Evolutionary conservation across 1,140 invertebrate species (phyloP).

Genomic region (Gyrodactylus bullatarudis): DNA sequence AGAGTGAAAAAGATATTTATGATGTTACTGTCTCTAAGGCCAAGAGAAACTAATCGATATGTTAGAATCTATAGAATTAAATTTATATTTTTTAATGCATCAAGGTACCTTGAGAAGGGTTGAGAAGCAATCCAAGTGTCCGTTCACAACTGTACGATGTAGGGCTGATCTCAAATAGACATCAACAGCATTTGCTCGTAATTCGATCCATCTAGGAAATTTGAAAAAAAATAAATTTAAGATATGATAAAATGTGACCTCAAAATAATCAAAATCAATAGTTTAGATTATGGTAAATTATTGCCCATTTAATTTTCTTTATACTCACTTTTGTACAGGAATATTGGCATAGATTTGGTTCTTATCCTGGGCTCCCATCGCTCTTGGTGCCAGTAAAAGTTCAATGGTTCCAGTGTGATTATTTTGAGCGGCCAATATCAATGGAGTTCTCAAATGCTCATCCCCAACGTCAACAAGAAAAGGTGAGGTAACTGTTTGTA

Average conservation of each 20-base stretch:
- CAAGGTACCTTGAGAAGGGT: background rate
- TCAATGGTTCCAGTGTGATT: background rate
- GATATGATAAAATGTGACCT: no score
- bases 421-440: background rate
- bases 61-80: no score
- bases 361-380: background rate
- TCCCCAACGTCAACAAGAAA: background rate
- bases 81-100: no score
- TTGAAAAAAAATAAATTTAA: background rate
- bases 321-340: background rate
- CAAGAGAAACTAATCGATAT: no score
- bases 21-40: no score
- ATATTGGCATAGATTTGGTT: background rate
- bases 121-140: background rate
- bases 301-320: no score
- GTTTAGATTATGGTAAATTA: no score
- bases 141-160: background rate
- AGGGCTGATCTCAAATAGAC: background rate
- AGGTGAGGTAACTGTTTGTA: background rate
- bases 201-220: background rate
- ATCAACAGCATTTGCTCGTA: background rate
- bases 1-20: no score
- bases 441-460: constrained; percentile 2
- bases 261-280: no score
- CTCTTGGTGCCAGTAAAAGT: background rate